These are phyloP conservation scores for Mycalesis mineus DNA, from an alignment of 2,888 invertebrate species.

Conservation along the genomic window DNA sequence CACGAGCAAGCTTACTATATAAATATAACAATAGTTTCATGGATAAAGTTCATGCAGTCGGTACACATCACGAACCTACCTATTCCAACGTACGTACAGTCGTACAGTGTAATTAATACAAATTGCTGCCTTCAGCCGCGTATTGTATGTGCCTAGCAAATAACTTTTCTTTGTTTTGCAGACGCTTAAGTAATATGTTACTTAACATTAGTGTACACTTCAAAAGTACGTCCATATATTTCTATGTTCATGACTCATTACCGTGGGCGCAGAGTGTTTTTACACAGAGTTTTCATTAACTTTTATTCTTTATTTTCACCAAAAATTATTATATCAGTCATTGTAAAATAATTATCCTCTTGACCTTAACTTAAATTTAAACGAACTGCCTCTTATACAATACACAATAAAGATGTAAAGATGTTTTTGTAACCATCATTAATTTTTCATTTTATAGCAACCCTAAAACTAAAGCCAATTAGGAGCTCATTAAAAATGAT, in stretches of 20 bases:
- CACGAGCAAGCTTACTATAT: not conserved
- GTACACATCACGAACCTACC: not conserved
- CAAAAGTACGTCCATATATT: conserved; percentile 33
- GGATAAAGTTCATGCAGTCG: not conserved
- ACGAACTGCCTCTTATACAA: too few relatives aligned
- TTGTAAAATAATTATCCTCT: too few relatives aligned
- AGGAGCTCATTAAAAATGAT: too few relatives aligned
- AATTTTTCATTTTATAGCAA: too few relatives aligned
- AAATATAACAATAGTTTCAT: too few relatives aligned
- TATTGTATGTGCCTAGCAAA: conserved; percentile 22
- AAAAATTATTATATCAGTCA: too few relatives aligned
- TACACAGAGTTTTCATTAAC: not conserved
- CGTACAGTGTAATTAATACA: conserved; percentile 16
- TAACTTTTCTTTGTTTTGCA: conserved; percentile 32
- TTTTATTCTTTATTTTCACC: not conserved
- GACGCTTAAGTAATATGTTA: conserved; percentile 33
- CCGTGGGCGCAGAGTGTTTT: conserved; percentile 10
- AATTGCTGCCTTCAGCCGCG: conserved; percentile 16
- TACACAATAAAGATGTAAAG: too few relatives aligned
- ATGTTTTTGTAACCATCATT: too few relatives aligned
- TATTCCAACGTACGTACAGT: not conserved
- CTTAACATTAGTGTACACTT: conserved; percentile 34
- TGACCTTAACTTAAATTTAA: too few relatives aligned
- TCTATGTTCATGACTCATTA: conserved; percentile 35
- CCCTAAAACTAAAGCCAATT: too few relatives aligned